Conservation (phyloP, 2,113 vertebrate genomes). For the Nesoenas mayeri region DNA sequence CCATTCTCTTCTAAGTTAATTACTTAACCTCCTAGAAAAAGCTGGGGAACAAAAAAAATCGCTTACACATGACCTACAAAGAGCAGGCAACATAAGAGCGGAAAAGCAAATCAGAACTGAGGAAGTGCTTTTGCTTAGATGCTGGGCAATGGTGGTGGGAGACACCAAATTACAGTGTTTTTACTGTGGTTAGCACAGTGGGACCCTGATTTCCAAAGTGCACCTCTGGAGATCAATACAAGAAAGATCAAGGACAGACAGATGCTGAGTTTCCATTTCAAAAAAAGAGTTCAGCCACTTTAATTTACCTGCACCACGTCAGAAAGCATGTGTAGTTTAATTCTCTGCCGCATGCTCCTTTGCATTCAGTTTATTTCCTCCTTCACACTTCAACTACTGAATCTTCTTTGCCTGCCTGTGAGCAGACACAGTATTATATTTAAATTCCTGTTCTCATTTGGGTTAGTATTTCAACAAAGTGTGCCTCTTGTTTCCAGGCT, state of each 20-base stretch:
- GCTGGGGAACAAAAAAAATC: constrained; percentile 18
- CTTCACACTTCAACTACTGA: not conserved
- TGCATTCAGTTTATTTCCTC: not conserved
- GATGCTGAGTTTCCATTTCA: not conserved
- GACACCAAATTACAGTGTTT: not conserved
- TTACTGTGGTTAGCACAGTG: not conserved
- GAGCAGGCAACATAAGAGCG: not conserved
- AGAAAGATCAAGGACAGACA: not conserved
- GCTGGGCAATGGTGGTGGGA: not conserved
- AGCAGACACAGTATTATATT: constrained; percentile 18
- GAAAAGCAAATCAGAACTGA: constrained; percentile 1
- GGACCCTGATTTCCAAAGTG: not conserved
- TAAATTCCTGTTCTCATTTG: not conserved
- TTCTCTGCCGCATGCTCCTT: not conserved
- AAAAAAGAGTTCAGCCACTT: not conserved
- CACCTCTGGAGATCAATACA: not conserved
- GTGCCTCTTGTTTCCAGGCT: not conserved
- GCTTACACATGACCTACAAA: constrained; percentile 48
- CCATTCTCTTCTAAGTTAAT: constrained; percentile 50
- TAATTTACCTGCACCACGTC: not conserved
- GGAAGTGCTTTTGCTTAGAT: not conserved
- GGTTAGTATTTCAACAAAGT: not conserved
- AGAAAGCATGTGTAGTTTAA: not conserved
- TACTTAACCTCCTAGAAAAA: constrained; percentile 53
- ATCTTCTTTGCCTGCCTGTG: not conserved